Evolutionary conservation across 2,797 vertebrate genomes (phyloP), one percentile per base, ranked within the genome.

Genomic region (Dendrocincla fuliginosa): DNA sequence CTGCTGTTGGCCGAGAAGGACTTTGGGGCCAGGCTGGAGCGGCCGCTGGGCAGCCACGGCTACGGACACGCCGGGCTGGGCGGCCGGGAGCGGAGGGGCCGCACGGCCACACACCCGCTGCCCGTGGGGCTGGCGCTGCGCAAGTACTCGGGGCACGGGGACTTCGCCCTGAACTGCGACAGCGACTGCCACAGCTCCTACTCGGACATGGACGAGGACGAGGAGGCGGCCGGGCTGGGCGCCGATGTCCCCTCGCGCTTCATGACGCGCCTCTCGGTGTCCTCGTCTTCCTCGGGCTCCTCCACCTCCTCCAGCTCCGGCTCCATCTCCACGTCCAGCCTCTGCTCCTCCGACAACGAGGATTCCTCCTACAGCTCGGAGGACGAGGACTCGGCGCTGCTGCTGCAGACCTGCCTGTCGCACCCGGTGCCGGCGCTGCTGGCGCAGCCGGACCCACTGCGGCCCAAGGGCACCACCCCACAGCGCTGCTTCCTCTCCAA

Each of bases 351-450:
- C 0, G 99, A 99, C 94, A 99, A 99, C 1, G 99, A 99, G 89
- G 99, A 99, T n/a, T 99, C 99, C 5, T 99, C 99, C 93, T 99
- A 98, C 83, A 99, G 99, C 47, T 99, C 99, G 2, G 99, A 99
- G 52, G 99, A 99, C 42, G 99, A 99, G 46, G 99, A 99, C 53
- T 99, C 99, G 0, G 97, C 98, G 24, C 97, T 99, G 97, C 98
- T 99, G 83, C 97, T 98, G 57, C 98, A 98, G 97, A 98, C 98
- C 81, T 99, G 98, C 91, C 98, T 99, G 90, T 97, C 98, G 10
- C 99, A 98, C 90, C 99, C 99, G 0, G 97, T 98, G 87, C 98
- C 98, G 46, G 55, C 98, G 10, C 98, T 99, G 19, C 97, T 99
- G 96, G 99, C 99, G 52, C 97, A 98, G 83, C 97, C 98, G 1